phyloP scores from a whole-genome alignment of 1,140 invertebrate species.

The Cotesia glomerata region DNA sequence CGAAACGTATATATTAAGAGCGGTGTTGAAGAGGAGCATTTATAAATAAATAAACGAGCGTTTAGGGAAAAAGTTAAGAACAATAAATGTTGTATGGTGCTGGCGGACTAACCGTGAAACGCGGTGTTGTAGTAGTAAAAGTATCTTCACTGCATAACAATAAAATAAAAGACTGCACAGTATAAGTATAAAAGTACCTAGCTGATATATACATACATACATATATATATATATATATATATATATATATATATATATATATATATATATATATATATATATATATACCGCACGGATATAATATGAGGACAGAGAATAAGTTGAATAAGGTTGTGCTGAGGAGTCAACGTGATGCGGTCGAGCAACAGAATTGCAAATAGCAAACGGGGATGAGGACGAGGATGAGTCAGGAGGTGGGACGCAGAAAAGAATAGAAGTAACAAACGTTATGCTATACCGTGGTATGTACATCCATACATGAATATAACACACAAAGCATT shows the following conservation, averaged over 20 bases:
- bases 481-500: too few species aligned
- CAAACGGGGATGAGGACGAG: not conserved
- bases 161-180: slow-evolving; percentile 39
- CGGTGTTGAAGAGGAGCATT: too few species aligned
- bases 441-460: not conserved
- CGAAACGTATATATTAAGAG: too few species aligned
- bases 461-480: too few species aligned
- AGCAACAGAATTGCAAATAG: slow-evolving; percentile 2
- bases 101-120: slow-evolving; percentile 22
- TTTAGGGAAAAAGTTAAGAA: slow-evolving; percentile 40
- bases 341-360: not conserved
- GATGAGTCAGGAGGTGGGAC: not conserved
- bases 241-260: too few species aligned
- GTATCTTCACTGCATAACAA: slow-evolving; percentile 55
- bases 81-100: slow-evolving; percentile 46
- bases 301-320: not conserved
- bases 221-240: too few species aligned
- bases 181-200: not conserved
- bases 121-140: slow-evolving; percentile 49
- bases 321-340: not conserved
- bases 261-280: too few species aligned
- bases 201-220: not conserved
- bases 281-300: too few species aligned
- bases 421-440: slow-evolving; percentile 3
- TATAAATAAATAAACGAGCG: slow-evolving; percentile 40